phyloP scores from a whole-genome alignment of 2,113 vertebrate genomes.

The Perognathus longimembris region DNA sequence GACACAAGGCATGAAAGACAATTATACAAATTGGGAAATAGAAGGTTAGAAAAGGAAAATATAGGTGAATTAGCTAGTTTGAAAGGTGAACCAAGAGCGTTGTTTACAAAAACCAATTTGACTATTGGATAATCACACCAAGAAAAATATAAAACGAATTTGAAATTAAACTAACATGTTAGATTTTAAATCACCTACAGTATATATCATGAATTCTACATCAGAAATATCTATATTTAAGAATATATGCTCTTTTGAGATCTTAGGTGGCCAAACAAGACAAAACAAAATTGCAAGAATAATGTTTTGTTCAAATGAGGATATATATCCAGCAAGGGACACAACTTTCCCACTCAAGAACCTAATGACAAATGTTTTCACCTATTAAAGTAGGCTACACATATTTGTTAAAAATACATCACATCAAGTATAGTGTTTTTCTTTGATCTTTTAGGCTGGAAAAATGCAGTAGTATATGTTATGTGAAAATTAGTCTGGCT shows the following conservation, averaged over 20 bases:
- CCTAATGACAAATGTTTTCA: slow-evolving; percentile 72
- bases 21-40: not conserved
- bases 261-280: slow-evolving; percentile 28
- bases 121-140: not conserved
- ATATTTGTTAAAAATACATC: slow-evolving; percentile 77
- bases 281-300: slow-evolving; percentile 62
- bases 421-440: slow-evolving; percentile 60
- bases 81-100: not conserved
- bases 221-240: slow-evolving; percentile 8
- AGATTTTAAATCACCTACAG: slow-evolving; percentile 35
- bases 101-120: not conserved
- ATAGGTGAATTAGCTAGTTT: not conserved
- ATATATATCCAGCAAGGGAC: slow-evolving; percentile 33
- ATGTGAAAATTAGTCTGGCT: slow-evolving; percentile 64
- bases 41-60: slow-evolving; percentile 14
- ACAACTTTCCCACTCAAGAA: slow-evolving; percentile 48
- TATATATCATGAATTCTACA: not conserved
- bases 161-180: slow-evolving; percentile 7
- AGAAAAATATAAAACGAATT: slow-evolving; percentile 3
- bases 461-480: slow-evolving; percentile 59
- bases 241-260: slow-evolving; percentile 46
- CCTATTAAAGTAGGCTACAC: slow-evolving; percentile 64
- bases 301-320: slow-evolving; percentile 56
- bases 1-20: slow-evolving; percentile 7
- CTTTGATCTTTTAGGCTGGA: slow-evolving; percentile 70